A percentile compares a stretch with the other conserved stretches of the same genome.
These are phyloP conservation scores for Bradysia coprophila DNA, from an alignment of 1,140 invertebrate genomes.

Conservation along the genomic window DNA sequence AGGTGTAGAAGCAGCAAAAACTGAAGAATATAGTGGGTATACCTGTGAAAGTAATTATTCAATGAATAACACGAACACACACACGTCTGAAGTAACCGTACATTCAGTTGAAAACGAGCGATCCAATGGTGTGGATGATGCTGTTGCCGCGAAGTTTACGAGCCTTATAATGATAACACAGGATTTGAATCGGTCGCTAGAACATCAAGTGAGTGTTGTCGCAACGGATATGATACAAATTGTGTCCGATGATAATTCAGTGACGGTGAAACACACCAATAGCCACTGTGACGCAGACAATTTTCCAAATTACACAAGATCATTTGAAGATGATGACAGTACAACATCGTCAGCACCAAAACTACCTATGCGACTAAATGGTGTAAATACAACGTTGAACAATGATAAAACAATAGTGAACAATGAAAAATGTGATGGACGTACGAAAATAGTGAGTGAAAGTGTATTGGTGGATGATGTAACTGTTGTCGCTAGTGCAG, in stretches of 20 bases:
- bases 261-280: conserved; percentile 12
- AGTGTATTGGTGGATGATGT: conserved; percentile 25
- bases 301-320: conserved; percentile 18
- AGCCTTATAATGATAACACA: conserved; percentile 76
- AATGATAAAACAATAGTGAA: background rate
- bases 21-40: background rate
- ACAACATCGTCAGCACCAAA: conserved; percentile 20
- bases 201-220: conserved; percentile 38
- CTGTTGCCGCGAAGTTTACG: conserved; percentile 48
- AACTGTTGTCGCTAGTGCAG: conserved; percentile 38
- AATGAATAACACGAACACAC: background rate
- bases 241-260: conserved; percentile 27
- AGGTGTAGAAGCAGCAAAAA: background rate
- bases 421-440: background rate
- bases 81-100: background rate
- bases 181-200: conserved; percentile 23
- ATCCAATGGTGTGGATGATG: conserved; percentile 18
- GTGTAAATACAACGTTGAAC: too few species aligned
- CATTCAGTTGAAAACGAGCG: conserved; percentile 21
- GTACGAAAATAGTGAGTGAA: background rate
- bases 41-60: background rate
- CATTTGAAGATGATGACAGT: conserved; percentile 16
- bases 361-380: too few species aligned
- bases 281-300: conserved; percentile 16
- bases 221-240: conserved; percentile 50